Evolutionary conservation across 2,113 vertebrate species (phyloP), one percentile per base, ranked within the genome.

Genomic region (Charadrius vociferus): DNA sequence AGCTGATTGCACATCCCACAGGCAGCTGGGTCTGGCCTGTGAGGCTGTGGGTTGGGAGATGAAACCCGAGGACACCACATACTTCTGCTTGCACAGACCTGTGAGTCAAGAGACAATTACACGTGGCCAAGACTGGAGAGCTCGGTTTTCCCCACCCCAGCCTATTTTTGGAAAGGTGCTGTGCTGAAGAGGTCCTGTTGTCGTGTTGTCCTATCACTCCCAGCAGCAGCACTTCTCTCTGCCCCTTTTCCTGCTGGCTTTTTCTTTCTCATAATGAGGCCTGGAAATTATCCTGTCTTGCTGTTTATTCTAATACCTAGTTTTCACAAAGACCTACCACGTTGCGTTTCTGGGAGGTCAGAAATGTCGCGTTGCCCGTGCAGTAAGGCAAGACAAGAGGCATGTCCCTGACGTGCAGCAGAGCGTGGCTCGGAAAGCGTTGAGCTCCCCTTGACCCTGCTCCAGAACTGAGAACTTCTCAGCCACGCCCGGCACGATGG

Each of bases 351-450:
- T 86, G 36, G 15, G 39, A 77, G 24, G 18, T 30, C 3, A 1
- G 71, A 77, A 82, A 43, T 4, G 1, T 62, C 3, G 1, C 4
- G 2, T 27, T 80, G 34, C 56, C 10, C 4, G 5, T 36, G 20
- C 12, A 83, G 29, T 58, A 65, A 61, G 53, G 67, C 37, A 71
- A 72, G 47, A 45, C 43, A 80, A 80, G 66, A 82, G 32, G 24
- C n/a, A 59, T 16, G 7, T 30, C 21, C 50, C 30, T 0, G 0
- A 8, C 12, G 3, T 41, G 23, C 66, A 74, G 32, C n/a, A 79
- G 11, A 87, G 36, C 3, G 5, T 49, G 50, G 5, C 41, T 14
- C 68, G 45, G 79, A 29, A 75, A 56, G 29, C 2, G 1, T 26
- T 58, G 70, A 81, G 41, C 27, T 90, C n/a, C n/a, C 2, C 0